phyloP scores from a whole-genome alignment of 2,113 vertebrate species.

The Chaenocephalus aceratus region DNA sequence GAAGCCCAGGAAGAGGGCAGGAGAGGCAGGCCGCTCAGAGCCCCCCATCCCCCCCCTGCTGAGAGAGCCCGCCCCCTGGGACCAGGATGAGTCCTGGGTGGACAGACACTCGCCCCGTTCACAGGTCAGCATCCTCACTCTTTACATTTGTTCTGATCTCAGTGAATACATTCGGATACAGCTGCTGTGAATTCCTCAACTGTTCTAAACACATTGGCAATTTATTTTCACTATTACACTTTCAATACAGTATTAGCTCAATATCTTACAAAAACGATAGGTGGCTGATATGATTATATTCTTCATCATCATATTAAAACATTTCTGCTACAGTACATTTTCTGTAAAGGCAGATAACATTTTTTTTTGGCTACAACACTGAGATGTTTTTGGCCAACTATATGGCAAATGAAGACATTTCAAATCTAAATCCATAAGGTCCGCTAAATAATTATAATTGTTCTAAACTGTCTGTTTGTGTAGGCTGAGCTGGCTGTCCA shows the following conservation, averaged over 20 bases:
- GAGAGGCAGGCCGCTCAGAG: slow-evolving; percentile 33
- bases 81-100: slow-evolving; percentile 89
- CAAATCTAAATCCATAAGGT: too few species aligned
- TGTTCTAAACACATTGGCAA: too few species aligned
- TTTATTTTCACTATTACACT: too few species aligned
- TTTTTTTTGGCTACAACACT: neutral
- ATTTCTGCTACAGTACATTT: neutral
- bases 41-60: neutral
- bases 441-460: neutral
- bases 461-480: slow-evolving; percentile 11
- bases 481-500: slow-evolving; percentile 93
- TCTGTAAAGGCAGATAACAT: neutral
- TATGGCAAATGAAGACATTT: too few species aligned
- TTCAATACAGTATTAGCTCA: too few species aligned
- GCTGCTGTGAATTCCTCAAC: neutral
- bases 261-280: too few species aligned
- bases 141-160: neutral
- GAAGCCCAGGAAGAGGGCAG: slow-evolving; percentile 79
- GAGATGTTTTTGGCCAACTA: too few species aligned
- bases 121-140: slow-evolving; percentile 81
- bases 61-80: slow-evolving; percentile 37
- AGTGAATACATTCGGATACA: neutral
- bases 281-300: too few species aligned
- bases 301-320: neutral
- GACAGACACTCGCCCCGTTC: slow-evolving; percentile 88